These are phyloP conservation scores for Acanthis flammea DNA, from an alignment of 2,797 vertebrate genomes.

Conservation along the genomic window DNA sequence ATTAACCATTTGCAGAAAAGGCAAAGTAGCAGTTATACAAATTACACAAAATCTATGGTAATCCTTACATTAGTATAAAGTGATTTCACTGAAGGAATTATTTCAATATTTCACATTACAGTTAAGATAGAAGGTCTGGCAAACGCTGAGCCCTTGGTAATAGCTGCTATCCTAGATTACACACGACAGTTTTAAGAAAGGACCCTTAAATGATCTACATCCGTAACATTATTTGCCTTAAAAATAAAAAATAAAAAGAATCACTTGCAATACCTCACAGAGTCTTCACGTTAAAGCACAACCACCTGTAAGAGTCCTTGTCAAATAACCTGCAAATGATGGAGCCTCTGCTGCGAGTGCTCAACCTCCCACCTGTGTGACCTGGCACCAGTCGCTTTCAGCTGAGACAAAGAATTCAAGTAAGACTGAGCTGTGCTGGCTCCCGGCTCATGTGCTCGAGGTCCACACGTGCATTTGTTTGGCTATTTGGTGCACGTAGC, in stretches of 20 bases:
- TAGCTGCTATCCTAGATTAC: slow-evolving; percentile 68
- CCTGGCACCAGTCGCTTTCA: slow-evolving; percentile 60
- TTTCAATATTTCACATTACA: slow-evolving; percentile 78
- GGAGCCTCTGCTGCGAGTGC: slow-evolving; percentile 43
- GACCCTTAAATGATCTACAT: slow-evolving; percentile 70
- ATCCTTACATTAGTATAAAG: slow-evolving; percentile 65
- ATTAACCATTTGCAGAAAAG: slow-evolving; percentile 67
- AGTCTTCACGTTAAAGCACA: slow-evolving; percentile 58
- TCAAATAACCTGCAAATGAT: slow-evolving; percentile 53
- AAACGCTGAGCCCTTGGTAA: slow-evolving; percentile 1
- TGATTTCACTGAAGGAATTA: slow-evolving; percentile 71
- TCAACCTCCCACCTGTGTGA: slow-evolving; percentile 28
- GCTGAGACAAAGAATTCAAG: slow-evolving; percentile 69
- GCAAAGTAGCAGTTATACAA: slow-evolving; percentile 70
- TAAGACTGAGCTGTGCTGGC: slow-evolving; percentile 73
- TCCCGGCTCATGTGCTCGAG: slow-evolving; percentile 79
- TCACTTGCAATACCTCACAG: slow-evolving; percentile 63
- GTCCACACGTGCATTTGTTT: slow-evolving; percentile 92
- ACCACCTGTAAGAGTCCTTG: slow-evolving; percentile 62
- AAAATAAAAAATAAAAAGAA: slow-evolving; percentile 11
- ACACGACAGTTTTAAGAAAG: slow-evolving; percentile 70
- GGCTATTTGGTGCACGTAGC: slow-evolving; percentile 88
- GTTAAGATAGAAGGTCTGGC: slow-evolving; percentile 53
- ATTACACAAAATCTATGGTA: slow-evolving; percentile 61
- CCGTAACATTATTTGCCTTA: slow-evolving; percentile 62